Evolutionary conservation across 2,888 invertebrate genomes (phyloP), one percentile per base, ranked within the genome.

Genomic region (Fragum whitleyi): DNA sequence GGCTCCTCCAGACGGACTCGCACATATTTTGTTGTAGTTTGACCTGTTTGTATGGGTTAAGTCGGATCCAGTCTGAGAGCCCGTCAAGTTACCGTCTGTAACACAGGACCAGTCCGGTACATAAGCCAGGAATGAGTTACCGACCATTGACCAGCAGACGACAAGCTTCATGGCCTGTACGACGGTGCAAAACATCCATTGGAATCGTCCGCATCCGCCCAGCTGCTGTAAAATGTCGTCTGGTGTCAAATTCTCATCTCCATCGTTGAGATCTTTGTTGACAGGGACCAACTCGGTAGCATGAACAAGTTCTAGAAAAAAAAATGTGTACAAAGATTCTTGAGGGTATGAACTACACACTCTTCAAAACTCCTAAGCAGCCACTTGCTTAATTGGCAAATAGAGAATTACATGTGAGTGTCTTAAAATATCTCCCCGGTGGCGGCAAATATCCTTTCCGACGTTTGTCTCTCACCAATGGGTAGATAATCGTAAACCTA

Each of bases 71-170:
- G 6, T 53, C 47, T 3, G 14, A n/a, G 47, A 47, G 11, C 29
- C 53, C 26, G 23, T 42, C 28, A 6, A 26, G 55, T 57, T n/a
- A 23, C 21, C 65, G 42, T 42, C 42, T 7, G 42, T 61, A 21
- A 61, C 57, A 53, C 80, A 80, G 16, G 76, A 68, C 80, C 80
- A 80, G 42, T 59, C 62, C 42, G 80, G 80, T n/a, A 76, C 76
- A 28, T 65, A 80, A 1, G 80, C 72, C 26, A 80, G 68, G 39
- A 80, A 80, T 0, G 71, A 36, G 42, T 73, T 76, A 11, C 61
- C 72, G 14, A 67, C 73, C 80, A 73, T 80, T 5, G 73, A 61
- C 76, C 76, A 80, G 47, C 76, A 76, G 19, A 76, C 73, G 14
- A 80, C 80, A 16, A 68, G 26, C 39, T 80, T 80, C 80, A 80